phyloP scores from a whole-genome alignment of 2,113 vertebrate species.

The Silurus meridionalis region DNA sequence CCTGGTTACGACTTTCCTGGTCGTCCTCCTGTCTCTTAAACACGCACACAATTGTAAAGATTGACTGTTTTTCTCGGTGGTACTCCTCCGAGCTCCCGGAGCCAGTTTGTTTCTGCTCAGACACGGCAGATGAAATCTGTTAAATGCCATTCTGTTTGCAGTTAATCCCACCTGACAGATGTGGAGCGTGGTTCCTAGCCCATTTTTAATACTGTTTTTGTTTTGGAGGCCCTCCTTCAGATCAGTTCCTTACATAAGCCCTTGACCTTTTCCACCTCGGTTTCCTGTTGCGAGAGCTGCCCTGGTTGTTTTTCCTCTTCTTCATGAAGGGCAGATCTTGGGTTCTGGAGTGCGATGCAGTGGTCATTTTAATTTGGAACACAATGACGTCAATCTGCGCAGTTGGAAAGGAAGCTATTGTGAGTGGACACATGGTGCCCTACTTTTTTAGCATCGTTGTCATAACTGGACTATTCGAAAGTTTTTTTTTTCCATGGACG shows the following conservation, averaged over 20 bases:
- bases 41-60: constrained; percentile 59
- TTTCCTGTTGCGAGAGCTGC: constrained; percentile 34
- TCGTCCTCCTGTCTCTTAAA: constrained; percentile 20
- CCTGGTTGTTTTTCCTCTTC: constrained; percentile 53
- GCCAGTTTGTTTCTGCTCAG: constrained; percentile 64
- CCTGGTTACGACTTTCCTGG: constrained; percentile 6
- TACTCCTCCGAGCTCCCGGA: constrained; percentile 58
- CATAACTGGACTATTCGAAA: background rate
- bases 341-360: constrained; percentile 48
- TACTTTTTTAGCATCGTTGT: constrained; percentile 33
- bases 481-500: too few relatives aligned
- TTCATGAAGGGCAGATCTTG: constrained; percentile 53
- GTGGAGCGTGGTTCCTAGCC: constrained; percentile 51
- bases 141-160: constrained; percentile 57
- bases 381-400: constrained; percentile 29
- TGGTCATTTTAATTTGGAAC: constrained; percentile 38
- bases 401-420: constrained; percentile 46
- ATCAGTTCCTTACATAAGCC: constrained; percentile 26
- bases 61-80: constrained; percentile 59
- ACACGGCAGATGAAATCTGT: constrained; percentile 65
- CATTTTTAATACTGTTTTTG: constrained; percentile 13
- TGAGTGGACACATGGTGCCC: constrained; percentile 49
- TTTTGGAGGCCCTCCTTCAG: constrained; percentile 31
- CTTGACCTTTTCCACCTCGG: constrained; percentile 31
- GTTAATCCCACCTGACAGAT: constrained; percentile 69